Percentiles rank a stretch among this genome's conserved stretches.
phyloP scores from a whole-genome alignment of 1,140 invertebrate species.

The Episyrphus balteatus region DNA sequence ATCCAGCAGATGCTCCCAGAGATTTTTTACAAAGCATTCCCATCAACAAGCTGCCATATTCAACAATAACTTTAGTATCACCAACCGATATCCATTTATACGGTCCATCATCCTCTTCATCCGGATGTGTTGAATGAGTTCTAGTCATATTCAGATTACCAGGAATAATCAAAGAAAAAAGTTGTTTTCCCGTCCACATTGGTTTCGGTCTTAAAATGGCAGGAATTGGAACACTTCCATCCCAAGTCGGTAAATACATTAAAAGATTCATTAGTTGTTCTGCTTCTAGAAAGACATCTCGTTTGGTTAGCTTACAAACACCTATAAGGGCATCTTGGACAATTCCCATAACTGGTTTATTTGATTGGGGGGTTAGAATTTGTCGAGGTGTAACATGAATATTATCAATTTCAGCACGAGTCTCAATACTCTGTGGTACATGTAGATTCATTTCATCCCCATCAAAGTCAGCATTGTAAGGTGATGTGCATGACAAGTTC shows the following conservation, averaged over 20 bases:
- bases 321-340: slow-evolving; percentile 95
- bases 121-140: slow-evolving; percentile 96
- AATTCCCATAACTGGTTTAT: slow-evolving; percentile 98
- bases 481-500: slow-evolving; percentile 85
- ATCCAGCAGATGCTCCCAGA: slow-evolving; percentile 86
- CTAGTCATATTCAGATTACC: slow-evolving; percentile 94
- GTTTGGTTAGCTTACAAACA: slow-evolving; percentile 96
- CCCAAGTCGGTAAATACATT: slow-evolving; percentile 96
- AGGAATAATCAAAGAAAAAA: slow-evolving; percentile 95
- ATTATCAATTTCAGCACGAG: slow-evolving; percentile 91
- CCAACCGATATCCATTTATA: slow-evolving; percentile 98
- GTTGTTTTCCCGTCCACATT: slow-evolving; percentile 93
- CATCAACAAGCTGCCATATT: slow-evolving; percentile 90
- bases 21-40: slow-evolving; percentile 97
- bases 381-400: slow-evolving; percentile 91
- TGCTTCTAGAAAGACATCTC: slow-evolving; percentile 93
- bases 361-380: slow-evolving; percentile 92
- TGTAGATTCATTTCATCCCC: slow-evolving; percentile 99
- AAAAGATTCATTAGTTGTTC: slow-evolving; percentile 96
- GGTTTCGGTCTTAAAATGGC: slow-evolving; percentile 94
- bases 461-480: slow-evolving; percentile 99
- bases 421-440: slow-evolving; percentile 97
- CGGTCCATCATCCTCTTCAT: slow-evolving; percentile 93
- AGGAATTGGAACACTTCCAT: slow-evolving; percentile 94
- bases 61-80: slow-evolving; percentile 95